Conservation (phyloP, 1,140 invertebrate species). For the Neodiprion lecontei region DNA sequence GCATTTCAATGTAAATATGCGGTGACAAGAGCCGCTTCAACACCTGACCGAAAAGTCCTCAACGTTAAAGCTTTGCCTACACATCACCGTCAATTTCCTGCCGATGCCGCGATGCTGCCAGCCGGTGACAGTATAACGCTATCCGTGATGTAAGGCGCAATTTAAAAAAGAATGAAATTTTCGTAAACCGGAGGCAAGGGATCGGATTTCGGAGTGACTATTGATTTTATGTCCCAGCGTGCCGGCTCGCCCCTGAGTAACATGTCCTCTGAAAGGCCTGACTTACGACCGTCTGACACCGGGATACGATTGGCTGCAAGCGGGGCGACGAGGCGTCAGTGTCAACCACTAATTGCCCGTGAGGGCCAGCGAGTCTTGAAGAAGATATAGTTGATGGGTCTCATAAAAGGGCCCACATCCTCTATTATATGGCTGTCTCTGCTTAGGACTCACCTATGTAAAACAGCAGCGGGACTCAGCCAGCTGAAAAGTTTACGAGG, state of each 20-base stretch:
- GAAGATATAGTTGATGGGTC: constrained; percentile 18
- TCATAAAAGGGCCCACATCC: constrained; percentile 15
- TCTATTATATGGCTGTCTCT: constrained; percentile 16
- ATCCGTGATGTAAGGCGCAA: not conserved
- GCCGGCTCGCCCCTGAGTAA: not conserved
- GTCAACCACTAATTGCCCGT: constrained; percentile 16
- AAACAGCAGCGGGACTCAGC: not conserved
- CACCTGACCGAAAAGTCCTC: not conserved
- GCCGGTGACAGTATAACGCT: not conserved
- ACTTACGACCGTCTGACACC: not conserved
- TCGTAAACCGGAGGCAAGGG: not conserved
- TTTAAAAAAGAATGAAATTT: not conserved
- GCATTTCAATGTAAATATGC: not conserved
- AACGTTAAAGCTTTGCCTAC: not conserved
- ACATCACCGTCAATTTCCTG: constrained; percentile 1
- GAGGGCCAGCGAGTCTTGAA: constrained; percentile 2
- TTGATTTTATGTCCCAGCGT: not conserved
- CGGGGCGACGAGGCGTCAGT: not conserved
- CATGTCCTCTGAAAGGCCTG: not conserved
- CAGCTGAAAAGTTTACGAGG: constrained; percentile 13
- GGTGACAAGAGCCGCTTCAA: not conserved
- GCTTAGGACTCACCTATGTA: constrained; percentile 4
- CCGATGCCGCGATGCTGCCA: not conserved
- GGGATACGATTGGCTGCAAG: not conserved
- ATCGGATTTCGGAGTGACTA: not conserved